These are phyloP conservation scores for Venustaconcha ellipsiformis DNA, from an alignment of 1,140 invertebrate genomes.

Conservation along the genomic window DNA sequence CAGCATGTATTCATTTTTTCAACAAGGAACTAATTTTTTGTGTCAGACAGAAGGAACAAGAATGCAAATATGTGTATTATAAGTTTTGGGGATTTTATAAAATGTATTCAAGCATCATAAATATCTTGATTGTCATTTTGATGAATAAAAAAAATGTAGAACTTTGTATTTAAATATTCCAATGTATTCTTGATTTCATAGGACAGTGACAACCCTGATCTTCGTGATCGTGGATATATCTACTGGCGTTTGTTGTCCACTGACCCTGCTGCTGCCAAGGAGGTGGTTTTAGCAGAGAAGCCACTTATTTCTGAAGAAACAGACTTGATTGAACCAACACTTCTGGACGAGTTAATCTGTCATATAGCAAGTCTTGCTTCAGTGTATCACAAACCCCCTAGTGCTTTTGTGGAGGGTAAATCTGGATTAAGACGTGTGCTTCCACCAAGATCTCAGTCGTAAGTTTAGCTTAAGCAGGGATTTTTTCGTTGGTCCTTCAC, in stretches of 20 bases:
- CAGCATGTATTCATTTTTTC: too few species aligned
- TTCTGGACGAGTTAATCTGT: conserved; percentile 98
- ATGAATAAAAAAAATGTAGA: too few species aligned
- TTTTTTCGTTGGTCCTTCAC: not conserved
- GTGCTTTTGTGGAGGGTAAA: conserved; percentile 95
- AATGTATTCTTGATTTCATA: conserved; percentile 24
- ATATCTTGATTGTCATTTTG: too few species aligned
- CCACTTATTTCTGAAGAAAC: conserved; percentile 99
- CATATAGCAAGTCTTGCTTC: conserved; percentile 99
- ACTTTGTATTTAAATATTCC: too few species aligned
- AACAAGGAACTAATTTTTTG: too few species aligned
- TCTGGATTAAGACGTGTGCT: conserved; percentile 59
- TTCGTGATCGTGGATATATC: conserved; percentile 98
- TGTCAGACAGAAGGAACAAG: too few species aligned
- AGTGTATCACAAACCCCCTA: conserved; percentile 99
- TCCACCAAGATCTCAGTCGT: conserved; percentile 61
- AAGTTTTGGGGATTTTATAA: too few species aligned
- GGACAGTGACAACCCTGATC: conserved; percentile 99
- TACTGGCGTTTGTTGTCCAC: conserved; percentile 99
- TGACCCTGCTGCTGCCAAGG: conserved; percentile 98
- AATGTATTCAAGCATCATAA: too few species aligned
- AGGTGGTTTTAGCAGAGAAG: conserved; percentile 98
- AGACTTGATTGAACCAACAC: conserved; percentile 96
- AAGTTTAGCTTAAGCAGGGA: conserved; percentile 32
- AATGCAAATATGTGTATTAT: too few species aligned